Evolutionary conservation across 2,888 invertebrate genomes (phyloP).

Genomic region (Andrena bicolor): DNA sequence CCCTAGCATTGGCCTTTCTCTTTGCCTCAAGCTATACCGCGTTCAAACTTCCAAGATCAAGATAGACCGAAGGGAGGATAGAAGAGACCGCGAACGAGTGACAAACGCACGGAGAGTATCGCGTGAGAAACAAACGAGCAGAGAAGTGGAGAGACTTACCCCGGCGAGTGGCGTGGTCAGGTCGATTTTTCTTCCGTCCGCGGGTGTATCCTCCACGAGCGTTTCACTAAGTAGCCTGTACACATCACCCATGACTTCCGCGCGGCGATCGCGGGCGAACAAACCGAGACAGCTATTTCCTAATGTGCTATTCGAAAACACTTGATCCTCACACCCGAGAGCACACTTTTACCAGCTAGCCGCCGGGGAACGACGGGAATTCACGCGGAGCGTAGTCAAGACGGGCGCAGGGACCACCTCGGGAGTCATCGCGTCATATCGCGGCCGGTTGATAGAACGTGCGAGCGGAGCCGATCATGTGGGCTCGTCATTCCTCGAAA

Average conservation of each 20-base stretch:
- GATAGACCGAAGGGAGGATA: background rate
- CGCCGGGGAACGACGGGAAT: background rate
- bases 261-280: conserved; percentile 13
- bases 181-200: conserved; percentile 55
- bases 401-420: conserved; percentile 43
- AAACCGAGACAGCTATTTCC: conserved; percentile 8
- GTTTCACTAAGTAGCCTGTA: conserved; percentile 65
- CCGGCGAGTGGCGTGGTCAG: conserved; percentile 24
- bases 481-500: conserved; percentile 50
- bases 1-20: conserved; percentile 37
- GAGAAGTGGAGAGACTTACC: conserved; percentile 52
- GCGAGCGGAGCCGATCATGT: conserved; percentile 35
- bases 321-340: conserved; percentile 38
- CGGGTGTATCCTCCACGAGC: conserved; percentile 64
- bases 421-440: conserved; percentile 68
- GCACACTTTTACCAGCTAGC: conserved; percentile 25
- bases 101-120: background rate
- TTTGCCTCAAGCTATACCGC: conserved; percentile 50
- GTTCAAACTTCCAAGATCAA: conserved; percentile 47
- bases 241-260: conserved; percentile 69
- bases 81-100: conserved; percentile 14
- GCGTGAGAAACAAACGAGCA: conserved; percentile 27
- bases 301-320: conserved; percentile 4
- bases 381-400: conserved; percentile 45
- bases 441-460: conserved; percentile 40